These are phyloP conservation scores for Cynodonichthys magdalenae DNA, from an alignment of 2,797 vertebrate genomes.

Conservation along the genomic window DNA sequence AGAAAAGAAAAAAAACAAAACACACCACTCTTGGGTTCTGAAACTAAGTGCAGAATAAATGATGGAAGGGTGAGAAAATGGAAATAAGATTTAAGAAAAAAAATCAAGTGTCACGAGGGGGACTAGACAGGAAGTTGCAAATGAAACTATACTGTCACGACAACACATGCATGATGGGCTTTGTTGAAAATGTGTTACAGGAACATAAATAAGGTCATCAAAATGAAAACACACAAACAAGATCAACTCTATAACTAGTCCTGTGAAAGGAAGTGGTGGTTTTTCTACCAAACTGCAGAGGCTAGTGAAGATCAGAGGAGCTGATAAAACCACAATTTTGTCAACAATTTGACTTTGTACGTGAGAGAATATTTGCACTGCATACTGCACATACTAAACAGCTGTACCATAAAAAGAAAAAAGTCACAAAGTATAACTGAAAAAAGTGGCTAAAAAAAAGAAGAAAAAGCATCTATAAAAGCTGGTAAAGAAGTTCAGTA, in stretches of 20 bases:
- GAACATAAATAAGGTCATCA: neutral
- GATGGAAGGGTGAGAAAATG: neutral
- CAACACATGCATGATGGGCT: too few relatives aligned
- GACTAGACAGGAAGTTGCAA: neutral
- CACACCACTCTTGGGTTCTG: neutral
- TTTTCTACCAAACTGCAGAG: neutral
- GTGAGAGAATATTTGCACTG: neutral
- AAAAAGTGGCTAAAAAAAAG: neutral
- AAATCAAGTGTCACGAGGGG: neutral
- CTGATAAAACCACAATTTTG: neutral
- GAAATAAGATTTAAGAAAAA: constrained; percentile 15
- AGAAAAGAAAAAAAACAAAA: neutral
- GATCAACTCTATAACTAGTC: neutral
- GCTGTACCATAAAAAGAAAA: neutral
- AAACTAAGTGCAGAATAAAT: neutral
- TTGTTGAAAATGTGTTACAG: neutral
- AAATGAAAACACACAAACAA: neutral
- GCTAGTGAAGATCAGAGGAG: neutral
- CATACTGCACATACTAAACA: neutral
- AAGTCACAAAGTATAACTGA: neutral
- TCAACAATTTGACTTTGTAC: neutral
- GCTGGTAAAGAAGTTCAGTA: too few relatives aligned
- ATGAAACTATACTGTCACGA: neutral
- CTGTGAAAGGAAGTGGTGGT: constrained; percentile 16
- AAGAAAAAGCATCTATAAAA: too few relatives aligned